Base-by-base conservation (phyloP, 2,797 vertebrate species). In the Danio tinwini region DNA sequence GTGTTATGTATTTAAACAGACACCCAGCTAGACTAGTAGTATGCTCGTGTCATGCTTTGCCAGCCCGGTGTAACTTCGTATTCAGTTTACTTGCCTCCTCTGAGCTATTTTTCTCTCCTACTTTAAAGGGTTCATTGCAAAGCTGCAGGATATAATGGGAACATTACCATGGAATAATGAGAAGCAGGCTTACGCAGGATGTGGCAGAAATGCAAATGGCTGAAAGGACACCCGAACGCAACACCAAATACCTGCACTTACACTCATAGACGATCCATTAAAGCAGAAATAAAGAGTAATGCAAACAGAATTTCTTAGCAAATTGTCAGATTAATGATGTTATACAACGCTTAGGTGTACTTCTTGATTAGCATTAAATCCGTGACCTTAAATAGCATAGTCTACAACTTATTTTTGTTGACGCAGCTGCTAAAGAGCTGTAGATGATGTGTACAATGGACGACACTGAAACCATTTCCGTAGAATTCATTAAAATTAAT, bases 151-250 rank as follows among this genome's bases (percentile, higher is more conserved):
- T 73, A 83, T 82, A 65, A 67, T 77, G 78, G 59, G 75, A 82
- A 85, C 65, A 84, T 71, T 84, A 85, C 78, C 74, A 83, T 81
- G 71, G 74, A 56, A 81, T 83, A 84, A 84, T 81, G 80, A 85
- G 82, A 84, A 39, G 65, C 70, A 75, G 83, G 63, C 75, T 83
- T 65, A 77, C 74, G 37, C n/a, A 19, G 64, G 61, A 58, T 78
- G 76, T 76, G 65, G 63, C 81, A 82, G 40, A 83, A 87, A 85
- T 74, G 59, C 78, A 80, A 83, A 83, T 82, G 63, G 78, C 68
- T 82, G 47, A 58, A 62, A 78, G 83, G 83, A 81, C 74, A 84
- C 69, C 63, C 79, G 16, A 85, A 56, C 58, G 42, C 47, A 69
- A 81, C 59, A 42, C 64, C 71, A 21, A 86, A 84, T 52, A 65